Percentiles rank a stretch among this genome's conserved stretches.
phyloP scores from a whole-genome alignment of 2,797 vertebrate species.

The Pteropus rufus region DNA sequence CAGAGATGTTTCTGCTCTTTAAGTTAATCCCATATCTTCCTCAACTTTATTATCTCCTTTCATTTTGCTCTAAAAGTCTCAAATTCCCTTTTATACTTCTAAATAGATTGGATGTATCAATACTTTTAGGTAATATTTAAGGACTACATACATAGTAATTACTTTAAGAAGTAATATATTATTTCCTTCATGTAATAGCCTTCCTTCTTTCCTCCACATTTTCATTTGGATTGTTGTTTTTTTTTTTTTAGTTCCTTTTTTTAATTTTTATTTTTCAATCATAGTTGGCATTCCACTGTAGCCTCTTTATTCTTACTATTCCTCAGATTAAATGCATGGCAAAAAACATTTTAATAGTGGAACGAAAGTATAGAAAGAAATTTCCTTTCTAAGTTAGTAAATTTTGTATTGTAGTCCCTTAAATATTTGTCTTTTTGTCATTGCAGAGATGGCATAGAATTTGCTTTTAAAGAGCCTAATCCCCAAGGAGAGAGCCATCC shows the following conservation, averaged over 20 bases:
- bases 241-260: not conserved
- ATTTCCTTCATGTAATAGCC: not conserved
- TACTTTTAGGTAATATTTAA: constrained; percentile 39
- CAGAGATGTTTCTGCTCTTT: not conserved
- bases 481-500: constrained; percentile 97
- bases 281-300: not conserved
- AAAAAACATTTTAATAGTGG: not conserved
- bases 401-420: not conserved
- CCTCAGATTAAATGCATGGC: not conserved
- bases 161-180: not conserved
- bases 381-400: constrained; percentile 18
- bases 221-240: not conserved
- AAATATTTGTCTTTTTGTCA: constrained; percentile 44
- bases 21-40: not conserved
- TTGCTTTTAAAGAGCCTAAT: constrained; percentile 98
- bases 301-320: constrained; percentile 9
- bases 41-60: not conserved
- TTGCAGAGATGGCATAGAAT: constrained; percentile 97
- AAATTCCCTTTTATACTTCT: constrained; percentile 44
- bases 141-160: not conserved
- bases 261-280: no score
- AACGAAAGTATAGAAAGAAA: not conserved
- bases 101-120: not conserved
- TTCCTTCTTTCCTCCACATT: not conserved
- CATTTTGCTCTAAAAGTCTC: not conserved